Evolutionary conservation across 2,113 vertebrate species (phyloP), one percentile per base, ranked within the genome.

Genomic region (Cardinalis cardinalis): DNA sequence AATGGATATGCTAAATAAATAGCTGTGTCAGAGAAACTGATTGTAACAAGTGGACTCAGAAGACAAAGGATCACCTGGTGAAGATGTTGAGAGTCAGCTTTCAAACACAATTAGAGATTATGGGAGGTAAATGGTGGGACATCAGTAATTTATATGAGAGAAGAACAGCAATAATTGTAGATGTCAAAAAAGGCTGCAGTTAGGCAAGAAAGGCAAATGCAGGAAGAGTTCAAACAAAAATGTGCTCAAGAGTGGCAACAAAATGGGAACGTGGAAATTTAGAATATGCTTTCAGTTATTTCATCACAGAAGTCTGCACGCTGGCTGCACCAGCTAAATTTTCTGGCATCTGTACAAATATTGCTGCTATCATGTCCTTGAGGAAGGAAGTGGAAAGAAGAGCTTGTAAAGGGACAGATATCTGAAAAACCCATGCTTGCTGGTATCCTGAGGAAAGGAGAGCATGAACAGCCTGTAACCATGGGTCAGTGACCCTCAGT

Each of bases 1-100:
- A 84, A 87, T 61, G 32, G 41, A 61, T 90, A 82, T 90, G 70
- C 61, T 78, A 84, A 96, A 60, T 84, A 84, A 80, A 78, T 29
- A 75, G 64, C 51, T 87, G 23, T 75, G 40, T 41, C 77, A 90
- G 36, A 53, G 65, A 84, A 90, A 90, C 4, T 44, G 49, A 78
- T 72, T 88, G 59, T 75, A 78, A 28, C 20, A 68, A 79, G 61
- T 34, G 49, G 55, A 51, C 65, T 75, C 52, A 71, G 40, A 88
- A 52, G 87, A 77, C 60, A 93, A 88, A 92, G 36, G n/a, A 86
- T 93, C 70, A 84, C 46, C 89, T 65, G 58, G 72, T 49, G 44
- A 92, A 93, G 58, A 78, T 53, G 28, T 72, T 52, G 34, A 84
- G 20, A 85, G 20, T 65, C 48, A 89, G 16, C 34, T 75, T 84